A percentile compares a stretch with the other conserved stretches of the same genome.
These are phyloP conservation scores for Phoebastria nigripes DNA, from an alignment of 2,797 vertebrate species.

Conservation along the genomic window DNA sequence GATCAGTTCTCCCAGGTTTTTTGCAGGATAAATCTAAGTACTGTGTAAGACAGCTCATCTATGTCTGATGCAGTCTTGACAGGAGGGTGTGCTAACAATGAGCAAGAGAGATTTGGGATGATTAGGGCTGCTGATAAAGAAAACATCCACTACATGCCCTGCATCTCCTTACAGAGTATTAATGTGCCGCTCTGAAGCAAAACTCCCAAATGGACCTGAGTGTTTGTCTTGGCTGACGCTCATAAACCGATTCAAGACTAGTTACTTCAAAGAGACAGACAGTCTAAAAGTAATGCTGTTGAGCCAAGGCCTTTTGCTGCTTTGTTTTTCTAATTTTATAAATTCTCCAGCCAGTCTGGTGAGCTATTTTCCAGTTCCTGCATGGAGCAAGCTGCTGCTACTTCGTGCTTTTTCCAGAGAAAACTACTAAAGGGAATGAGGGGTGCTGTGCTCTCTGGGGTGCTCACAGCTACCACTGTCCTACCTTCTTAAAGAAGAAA, in stretches of 20 bases:
- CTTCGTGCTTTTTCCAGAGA: background rate
- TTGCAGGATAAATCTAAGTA: background rate
- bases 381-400: background rate
- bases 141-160: background rate
- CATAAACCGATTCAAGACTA: conserved; percentile 9
- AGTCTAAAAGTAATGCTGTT: background rate
- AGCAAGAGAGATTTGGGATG: background rate
- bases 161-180: conserved; percentile 30
- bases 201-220: background rate
- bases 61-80: background rate
- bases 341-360: background rate
- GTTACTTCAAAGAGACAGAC: conserved; percentile 19
- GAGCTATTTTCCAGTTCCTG: background rate
- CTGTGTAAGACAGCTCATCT: background rate
- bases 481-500: background rate
- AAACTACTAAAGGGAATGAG: background rate
- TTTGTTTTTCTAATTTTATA: conserved; percentile 49
- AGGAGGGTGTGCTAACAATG: background rate
- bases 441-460: background rate
- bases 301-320: conserved; percentile 28
- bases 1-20: background rate
- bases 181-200: background rate
- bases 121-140: background rate
- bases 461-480: background rate
- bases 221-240: conserved; percentile 26